These are phyloP conservation scores for Myopa tessellatipennis DNA, from an alignment of 2,888 invertebrate genomes.

Conservation along the genomic window DNA sequence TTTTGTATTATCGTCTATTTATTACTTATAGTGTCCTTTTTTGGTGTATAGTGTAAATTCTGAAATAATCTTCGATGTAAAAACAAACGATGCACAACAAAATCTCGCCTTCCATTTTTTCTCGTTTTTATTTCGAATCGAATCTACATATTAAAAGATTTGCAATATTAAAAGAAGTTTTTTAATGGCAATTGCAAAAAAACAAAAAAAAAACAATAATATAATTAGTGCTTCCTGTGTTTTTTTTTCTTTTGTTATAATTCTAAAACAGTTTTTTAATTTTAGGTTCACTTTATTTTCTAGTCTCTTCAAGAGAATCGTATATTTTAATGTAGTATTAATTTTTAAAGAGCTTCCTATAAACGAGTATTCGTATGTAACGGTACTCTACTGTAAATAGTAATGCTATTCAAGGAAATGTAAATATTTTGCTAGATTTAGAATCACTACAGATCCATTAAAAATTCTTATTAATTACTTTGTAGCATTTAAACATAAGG, in stretches of 20 bases:
- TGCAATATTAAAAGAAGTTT: background rate
- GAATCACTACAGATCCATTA: too few species aligned
- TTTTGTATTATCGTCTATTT: too few species aligned
- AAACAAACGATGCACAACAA: slow-evolving; percentile 45
- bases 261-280: slow-evolving; percentile 8
- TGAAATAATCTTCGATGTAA: background rate
- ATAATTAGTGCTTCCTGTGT: slow-evolving; percentile 14
- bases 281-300: slow-evolving; percentile 41
- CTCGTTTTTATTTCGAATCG: slow-evolving; percentile 1
- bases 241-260: background rate
- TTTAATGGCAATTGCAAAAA: slow-evolving; percentile 13
- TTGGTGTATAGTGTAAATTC: background rate
- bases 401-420: background rate
- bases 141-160: background rate
- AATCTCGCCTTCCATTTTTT: slow-evolving; percentile 50
- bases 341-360: too few species aligned
- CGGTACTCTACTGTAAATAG: background rate
- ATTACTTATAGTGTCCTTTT: too few species aligned
- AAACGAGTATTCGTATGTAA: background rate
- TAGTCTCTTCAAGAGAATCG: slow-evolving; percentile 50
- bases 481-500: too few species aligned
- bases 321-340: background rate
- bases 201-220: background rate
- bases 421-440: background rate
- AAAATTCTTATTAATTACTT: too few species aligned